Evolutionary conservation across 2,797 vertebrate species (phyloP), one percentile per base, ranked within the genome.

Genomic region (Sebastes minor): DNA sequence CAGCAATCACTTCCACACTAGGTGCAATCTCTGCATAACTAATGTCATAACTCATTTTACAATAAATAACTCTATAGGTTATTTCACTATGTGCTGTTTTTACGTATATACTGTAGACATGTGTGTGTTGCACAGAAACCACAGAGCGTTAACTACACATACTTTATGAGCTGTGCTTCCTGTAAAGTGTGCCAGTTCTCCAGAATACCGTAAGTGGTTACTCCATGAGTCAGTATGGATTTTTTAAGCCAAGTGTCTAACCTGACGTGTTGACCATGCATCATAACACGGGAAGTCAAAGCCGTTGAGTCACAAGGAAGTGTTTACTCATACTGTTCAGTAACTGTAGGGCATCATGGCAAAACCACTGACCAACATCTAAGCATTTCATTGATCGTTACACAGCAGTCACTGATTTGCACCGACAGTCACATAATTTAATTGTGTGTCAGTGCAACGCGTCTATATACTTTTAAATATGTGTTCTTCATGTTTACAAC

Each of bases 301-400:
- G 64, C 28, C 75, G 35, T 56, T 87, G 84, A 89, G 33, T 93
- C 81, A 90, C 62, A 71, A 32, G 76, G 81, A 86, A 71, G 2
- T 61, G 61, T 84, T 89, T 85, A 87, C 77, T 91, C 86, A 84
- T 57, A 33, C 20, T 13, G 18, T 33, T 61, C 60, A 61, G 38
- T 66, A 53, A 62, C 33, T 27, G 71, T 63, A 7, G 42, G 32
- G 63, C 53, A 61, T 84, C 22, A 69, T 55, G 61, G 61, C 28
- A 53, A 70, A 72, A 59, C 72, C 77, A 65, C 30, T 6, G 56
- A 64, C 35, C 18, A 9, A 4, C 35, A 2, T 25, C 12, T 2
- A 2, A 38, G 49, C 23, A 38, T 74, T 71, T 71, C 16, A 64
- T 23, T 71, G 20, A 66, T 28, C 23, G 14, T 13, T 64, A 6